Evolutionary conservation across 1,140 invertebrate species (phyloP).

Genomic region (Atopsyche davidsoni): DNA sequence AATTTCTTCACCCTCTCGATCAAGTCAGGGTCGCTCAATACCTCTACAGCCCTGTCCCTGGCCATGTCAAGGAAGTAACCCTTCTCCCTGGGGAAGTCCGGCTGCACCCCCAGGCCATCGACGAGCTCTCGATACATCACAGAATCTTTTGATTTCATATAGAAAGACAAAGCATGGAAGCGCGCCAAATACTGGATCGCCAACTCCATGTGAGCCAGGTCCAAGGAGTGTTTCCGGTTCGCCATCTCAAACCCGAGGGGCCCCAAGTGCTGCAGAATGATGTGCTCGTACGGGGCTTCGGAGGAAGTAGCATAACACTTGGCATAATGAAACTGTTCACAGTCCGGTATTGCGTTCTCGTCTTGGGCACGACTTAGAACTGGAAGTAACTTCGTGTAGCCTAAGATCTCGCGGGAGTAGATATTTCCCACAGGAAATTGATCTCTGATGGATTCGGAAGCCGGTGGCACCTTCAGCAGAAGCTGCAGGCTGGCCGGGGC

Average conservation of each 20-base stretch:
- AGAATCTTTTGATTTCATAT: slow-evolving; percentile 40
- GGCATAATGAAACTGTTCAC: slow-evolving; percentile 34
- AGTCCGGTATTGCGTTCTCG: slow-evolving; percentile 28
- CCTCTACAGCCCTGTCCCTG: not conserved
- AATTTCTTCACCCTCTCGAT: slow-evolving; percentile 13
- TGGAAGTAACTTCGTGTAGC: slow-evolving; percentile 39
- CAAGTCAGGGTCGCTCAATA: not conserved
- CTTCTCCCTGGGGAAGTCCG: not conserved
- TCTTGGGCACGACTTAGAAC: slow-evolving; percentile 34
- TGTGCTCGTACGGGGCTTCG: slow-evolving; percentile 40
- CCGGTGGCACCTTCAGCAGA: not conserved
- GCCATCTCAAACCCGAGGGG: slow-evolving; percentile 40
- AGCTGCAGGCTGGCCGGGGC: not conserved
- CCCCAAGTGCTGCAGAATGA: slow-evolving; percentile 51
- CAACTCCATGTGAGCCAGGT: slow-evolving; percentile 39
- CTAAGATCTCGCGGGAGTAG: slow-evolving; percentile 33
- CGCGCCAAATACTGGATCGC: slow-evolving; percentile 46
- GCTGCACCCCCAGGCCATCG: not conserved
- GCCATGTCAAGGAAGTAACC: not conserved
- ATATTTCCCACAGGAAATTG: slow-evolving; percentile 4
- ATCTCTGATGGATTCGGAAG: slow-evolving; percentile 2
- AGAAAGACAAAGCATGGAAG: slow-evolving; percentile 51
- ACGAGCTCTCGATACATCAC: slow-evolving; percentile 30
- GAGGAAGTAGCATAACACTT: slow-evolving; percentile 38
- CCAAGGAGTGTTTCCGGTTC: slow-evolving; percentile 40